phyloP scores from a whole-genome alignment of 2,888 invertebrate genomes.

The Monochamus alternatus region DNA sequence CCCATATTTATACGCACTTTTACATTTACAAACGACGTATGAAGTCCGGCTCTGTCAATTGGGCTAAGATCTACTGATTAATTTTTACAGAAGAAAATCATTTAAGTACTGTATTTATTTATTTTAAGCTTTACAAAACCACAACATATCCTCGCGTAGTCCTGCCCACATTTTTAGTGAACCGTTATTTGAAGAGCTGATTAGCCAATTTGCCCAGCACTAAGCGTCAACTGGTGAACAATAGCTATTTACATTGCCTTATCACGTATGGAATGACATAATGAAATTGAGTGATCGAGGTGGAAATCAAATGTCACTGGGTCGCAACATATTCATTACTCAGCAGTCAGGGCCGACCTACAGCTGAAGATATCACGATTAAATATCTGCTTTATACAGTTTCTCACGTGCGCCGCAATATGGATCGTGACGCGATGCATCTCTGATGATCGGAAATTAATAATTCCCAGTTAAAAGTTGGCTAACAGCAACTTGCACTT shows the following conservation, averaged over 20 bases:
- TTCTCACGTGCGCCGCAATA: conserved; percentile 39
- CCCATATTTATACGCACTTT: no score
- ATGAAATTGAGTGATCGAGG: conserved; percentile 30
- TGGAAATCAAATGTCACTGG: conserved; percentile 35
- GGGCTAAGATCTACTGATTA: no score
- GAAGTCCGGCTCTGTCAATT: no score
- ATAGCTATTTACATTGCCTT: conserved; percentile 20
- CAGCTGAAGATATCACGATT: conserved; percentile 26
- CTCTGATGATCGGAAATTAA: conserved; percentile 45
- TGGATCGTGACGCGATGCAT: conserved; percentile 40
- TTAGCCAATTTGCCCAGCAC: neutral
- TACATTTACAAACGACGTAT: no score
- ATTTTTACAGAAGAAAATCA: no score
- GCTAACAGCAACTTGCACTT: conserved; percentile 48
- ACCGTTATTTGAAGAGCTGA: neutral
- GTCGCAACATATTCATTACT: conserved; percentile 32
- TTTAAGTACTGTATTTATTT: no score
- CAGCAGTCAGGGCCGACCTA: conserved; percentile 21
- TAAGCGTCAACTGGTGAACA: conserved; percentile 16
- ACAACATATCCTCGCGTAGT: neutral
- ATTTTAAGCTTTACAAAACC: no score
- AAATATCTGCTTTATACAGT: conserved; percentile 28
- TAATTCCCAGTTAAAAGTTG: conserved; percentile 44
- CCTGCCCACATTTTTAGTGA: conserved; percentile 4
- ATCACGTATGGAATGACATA: conserved; percentile 6